A percentile compares a stretch with the other conserved stretches of the same genome.
Conservation (phyloP, 2,113 vertebrate genomes). For the Xenopus borealis region DNA sequence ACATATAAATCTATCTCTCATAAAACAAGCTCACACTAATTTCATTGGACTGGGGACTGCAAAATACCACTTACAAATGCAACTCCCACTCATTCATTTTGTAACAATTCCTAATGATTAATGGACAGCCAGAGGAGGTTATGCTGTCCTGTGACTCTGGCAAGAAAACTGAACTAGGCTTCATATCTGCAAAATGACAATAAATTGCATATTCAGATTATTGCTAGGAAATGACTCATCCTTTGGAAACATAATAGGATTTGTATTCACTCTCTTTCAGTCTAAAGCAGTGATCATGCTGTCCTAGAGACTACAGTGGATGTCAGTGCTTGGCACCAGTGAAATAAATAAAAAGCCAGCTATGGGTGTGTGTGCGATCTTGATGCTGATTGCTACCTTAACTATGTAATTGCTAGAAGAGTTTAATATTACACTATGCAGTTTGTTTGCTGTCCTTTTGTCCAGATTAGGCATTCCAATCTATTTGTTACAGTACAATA, state of each 20-base stretch:
- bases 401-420: slow-evolving; percentile 5
- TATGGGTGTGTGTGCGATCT: slow-evolving; percentile 58
- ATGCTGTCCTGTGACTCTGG: slow-evolving; percentile 41
- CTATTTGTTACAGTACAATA: no score
- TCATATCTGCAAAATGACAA: slow-evolving; percentile 63
- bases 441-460: neutral
- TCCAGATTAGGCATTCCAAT: no score
- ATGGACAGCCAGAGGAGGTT: slow-evolving; percentile 61
- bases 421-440: neutral
- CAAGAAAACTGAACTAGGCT: slow-evolving; percentile 51
- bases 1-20: slow-evolving; percentile 80
- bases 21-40: slow-evolving; percentile 74
- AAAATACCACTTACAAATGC: slow-evolving; percentile 66
- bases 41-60: slow-evolving; percentile 72
- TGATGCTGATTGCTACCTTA: slow-evolving; percentile 47
- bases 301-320: slow-evolving; percentile 71
- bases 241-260: slow-evolving; percentile 64
- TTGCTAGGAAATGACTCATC: slow-evolving; percentile 72
- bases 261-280: slow-evolving; percentile 43
- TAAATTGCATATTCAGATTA: slow-evolving; percentile 69
- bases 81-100: slow-evolving; percentile 60
- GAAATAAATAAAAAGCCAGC: slow-evolving; percentile 64
- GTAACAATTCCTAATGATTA: slow-evolving; percentile 64
- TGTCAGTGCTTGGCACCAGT: slow-evolving; percentile 79
- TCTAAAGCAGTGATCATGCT: slow-evolving; percentile 55